Evolutionary conservation across 2,797 vertebrate genomes (phyloP).

Genomic region (Ispidina lecontei): DNA sequence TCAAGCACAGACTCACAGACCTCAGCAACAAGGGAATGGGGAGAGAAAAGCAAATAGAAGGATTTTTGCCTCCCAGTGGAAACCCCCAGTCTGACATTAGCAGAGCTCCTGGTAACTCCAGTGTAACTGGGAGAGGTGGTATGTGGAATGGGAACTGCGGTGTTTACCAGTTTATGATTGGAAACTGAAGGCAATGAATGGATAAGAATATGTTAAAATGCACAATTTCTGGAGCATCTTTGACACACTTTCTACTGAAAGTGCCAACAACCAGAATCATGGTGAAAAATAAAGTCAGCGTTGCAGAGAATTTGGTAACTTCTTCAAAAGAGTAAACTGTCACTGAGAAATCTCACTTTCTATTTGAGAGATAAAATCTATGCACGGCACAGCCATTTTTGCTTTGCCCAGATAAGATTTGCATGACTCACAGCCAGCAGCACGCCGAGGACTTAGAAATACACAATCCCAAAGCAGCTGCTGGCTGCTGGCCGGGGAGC

Average conservation of each 20-base stretch:
- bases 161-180: neutral
- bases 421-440: conserved; percentile 35
- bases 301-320: conserved; percentile 13
- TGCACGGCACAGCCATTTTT: conserved; percentile 29
- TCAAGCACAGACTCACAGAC: neutral
- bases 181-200: neutral
- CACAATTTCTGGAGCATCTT: neutral
- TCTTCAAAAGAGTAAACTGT: conserved; percentile 59
- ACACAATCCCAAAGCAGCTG: neutral
- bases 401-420: conserved; percentile 36
- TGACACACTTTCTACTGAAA: neutral
- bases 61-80: neutral
- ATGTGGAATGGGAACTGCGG: neutral
- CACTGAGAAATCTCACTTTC: conserved; percentile 55
- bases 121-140: neutral
- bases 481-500: neutral
- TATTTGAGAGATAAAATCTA: conserved; percentile 53
- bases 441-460: neutral
- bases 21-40: neutral
- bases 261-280: neutral
- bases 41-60: neutral
- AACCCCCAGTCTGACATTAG: neutral
- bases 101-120: neutral
- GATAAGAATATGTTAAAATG: neutral
- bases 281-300: conserved; percentile 12